These are phyloP conservation scores for Geopemphigus sp. DNA, from an alignment of 1,140 invertebrate genomes.

Conservation along the genomic window DNA sequence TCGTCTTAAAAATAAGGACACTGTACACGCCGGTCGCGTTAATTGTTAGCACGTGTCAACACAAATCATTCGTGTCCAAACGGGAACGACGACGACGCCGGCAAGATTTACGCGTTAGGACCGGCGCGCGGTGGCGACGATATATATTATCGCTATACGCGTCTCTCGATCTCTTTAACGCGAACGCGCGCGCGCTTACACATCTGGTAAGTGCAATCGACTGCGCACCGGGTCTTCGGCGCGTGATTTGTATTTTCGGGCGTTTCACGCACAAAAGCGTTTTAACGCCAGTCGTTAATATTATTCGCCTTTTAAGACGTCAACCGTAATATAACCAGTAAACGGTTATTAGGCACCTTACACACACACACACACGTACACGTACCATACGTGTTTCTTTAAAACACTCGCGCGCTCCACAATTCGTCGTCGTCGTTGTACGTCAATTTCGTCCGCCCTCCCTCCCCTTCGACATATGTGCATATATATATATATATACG, in stretches of 20 bases:
- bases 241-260: constrained; percentile 13
- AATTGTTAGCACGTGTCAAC: constrained; percentile 32
- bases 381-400: no score
- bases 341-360: no score
- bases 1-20: constrained; percentile 3
- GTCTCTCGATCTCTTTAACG: neutral
- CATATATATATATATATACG: no score
- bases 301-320: constrained; percentile 14
- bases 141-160: neutral
- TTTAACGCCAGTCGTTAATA: neutral
- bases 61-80: constrained; percentile 37
- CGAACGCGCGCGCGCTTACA: neutral
- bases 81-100: neutral
- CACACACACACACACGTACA: no score
- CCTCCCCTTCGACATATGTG: no score
- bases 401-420: no score
- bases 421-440: no score
- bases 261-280: neutral
- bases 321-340: neutral
- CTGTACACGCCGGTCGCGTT: neutral
- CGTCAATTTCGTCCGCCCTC: no score
- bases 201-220: neutral
- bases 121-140: neutral
- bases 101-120: neutral
- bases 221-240: neutral